Conservation (phyloP, 2,888 invertebrate species). For the Diogma glabrata region DNA sequence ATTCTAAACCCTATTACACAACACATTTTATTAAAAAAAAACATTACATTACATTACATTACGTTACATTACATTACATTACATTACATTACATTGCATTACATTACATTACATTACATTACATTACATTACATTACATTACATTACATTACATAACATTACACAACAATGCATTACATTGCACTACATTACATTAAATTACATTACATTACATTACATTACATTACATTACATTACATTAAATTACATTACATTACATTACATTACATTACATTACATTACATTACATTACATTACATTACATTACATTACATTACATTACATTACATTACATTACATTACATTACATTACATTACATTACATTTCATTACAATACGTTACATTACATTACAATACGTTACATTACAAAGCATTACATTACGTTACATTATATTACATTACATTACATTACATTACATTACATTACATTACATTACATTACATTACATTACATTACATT, state of each 20-base stretch:
- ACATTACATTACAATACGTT: slow-evolving; percentile 1
- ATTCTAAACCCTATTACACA: background rate
- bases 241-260: slow-evolving; percentile 11
- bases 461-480: background rate
- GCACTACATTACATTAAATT: slow-evolving; percentile 10
- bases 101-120: slow-evolving; percentile 8
- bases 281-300: slow-evolving; percentile 5
- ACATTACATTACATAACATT: slow-evolving; percentile 10
- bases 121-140: slow-evolving; percentile 11
- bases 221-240: slow-evolving; percentile 11
- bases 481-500: background rate
- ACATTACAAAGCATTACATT: slow-evolving; percentile 1
- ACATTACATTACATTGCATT: slow-evolving; percentile 7
- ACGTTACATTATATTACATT: background rate
- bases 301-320: slow-evolving; percentile 3
- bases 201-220: slow-evolving; percentile 11
- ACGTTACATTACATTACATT: slow-evolving; percentile 1
- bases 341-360: slow-evolving; percentile 4
- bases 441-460: slow-evolving; percentile 4
- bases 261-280: slow-evolving; percentile 28
- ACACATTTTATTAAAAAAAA: background rate
- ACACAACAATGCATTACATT: slow-evolving; percentile 11
- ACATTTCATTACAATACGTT: background rate
- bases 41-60: background rate
- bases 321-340: slow-evolving; percentile 5